Base-by-base conservation (phyloP, 2,888 invertebrate genomes). In the Nasonovia ribisnigri region DNA sequence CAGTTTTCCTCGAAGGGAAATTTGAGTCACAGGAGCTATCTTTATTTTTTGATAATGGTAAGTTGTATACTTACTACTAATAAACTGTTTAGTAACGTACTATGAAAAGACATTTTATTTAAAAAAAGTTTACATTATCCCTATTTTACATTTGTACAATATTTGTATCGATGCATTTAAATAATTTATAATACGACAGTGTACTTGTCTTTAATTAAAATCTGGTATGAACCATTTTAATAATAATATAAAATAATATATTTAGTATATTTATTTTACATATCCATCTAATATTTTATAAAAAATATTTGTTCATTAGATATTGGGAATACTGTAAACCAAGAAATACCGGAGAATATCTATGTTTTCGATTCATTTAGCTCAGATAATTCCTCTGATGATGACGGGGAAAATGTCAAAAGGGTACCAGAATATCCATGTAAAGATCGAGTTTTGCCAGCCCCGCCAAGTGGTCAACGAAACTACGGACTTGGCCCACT, bases 401-500 rank as follows among this genome's bases (percentile, higher is more conserved):
- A 93, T n/a, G 60, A 87, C 42, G 84, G 89, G 3, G 89, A 84
- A 29, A 93, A 51, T 16, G 13, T 77, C n/a, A 93, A 89, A 0
- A 86, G 90, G 3, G 51, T 87, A 13, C 86, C 93, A 6, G 77
- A 77, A 36, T 93, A 93, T 51, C 93, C 93, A 29, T 93, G 93
- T 43, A 86, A 93, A 48, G 94, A 91, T 24, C 89, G 87, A 6
- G 67, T 42, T n/a, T 86, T 94, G 57, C 92, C 94, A 1, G 91
- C 60, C 26, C 88, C 87, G 16, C 94, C 92, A 24, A 91, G 91
- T 13, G 87, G 90, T 26, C 94, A 94, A 86, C 94, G 94, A 86
- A 94, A 94, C n/a, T 94, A 94, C 88, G 94, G 94, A 16, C 43
- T 94, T 13, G 90, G 95, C 8, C 92, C 93, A 8, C 11, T 94